Conservation (phyloP, 1,140 invertebrate species). For the Trinorchestia longiramus region DNA sequence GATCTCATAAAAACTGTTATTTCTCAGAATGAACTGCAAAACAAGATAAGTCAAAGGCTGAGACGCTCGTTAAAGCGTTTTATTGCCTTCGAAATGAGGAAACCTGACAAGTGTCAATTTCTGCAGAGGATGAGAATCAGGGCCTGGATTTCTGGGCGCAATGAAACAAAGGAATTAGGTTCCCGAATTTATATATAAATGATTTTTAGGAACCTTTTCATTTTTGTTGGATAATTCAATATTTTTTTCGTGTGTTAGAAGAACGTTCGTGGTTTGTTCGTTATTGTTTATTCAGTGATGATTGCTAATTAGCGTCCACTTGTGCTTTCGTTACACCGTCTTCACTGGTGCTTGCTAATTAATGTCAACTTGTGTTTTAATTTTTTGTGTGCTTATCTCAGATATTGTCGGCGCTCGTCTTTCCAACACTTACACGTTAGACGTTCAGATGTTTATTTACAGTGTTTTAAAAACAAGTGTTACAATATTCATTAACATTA, state of each 20-base stretch:
- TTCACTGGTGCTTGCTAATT: too few relatives aligned
- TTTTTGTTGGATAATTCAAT: neutral
- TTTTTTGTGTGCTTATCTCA: too few relatives aligned
- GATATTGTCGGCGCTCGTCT: too few relatives aligned
- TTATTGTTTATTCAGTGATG: too few relatives aligned
- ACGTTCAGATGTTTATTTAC: too few relatives aligned
- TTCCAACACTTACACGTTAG: too few relatives aligned
- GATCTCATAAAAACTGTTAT: slow-evolving; percentile 13
- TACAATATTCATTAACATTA: too few relatives aligned
- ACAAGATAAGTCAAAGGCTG: slow-evolving; percentile 6
- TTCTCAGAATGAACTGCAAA: slow-evolving; percentile 5
- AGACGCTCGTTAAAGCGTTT: neutral
- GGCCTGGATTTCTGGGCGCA: neutral
- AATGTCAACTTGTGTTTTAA: too few relatives aligned
- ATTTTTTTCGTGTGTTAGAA: neutral
- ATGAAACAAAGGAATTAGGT: neutral
- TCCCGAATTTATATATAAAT: neutral
- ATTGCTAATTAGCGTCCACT: too few relatives aligned
- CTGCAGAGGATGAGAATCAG: neutral
- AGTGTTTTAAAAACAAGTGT: too few relatives aligned
- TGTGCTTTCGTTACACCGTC: neutral
- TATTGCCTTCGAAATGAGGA: neutral
- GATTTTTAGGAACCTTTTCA: neutral
- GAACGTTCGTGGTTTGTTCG: neutral
- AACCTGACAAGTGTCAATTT: neutral